Evolutionary conservation across 1,140 invertebrate genomes (phyloP).

Genomic region (Metopolophium dirhodum): DNA sequence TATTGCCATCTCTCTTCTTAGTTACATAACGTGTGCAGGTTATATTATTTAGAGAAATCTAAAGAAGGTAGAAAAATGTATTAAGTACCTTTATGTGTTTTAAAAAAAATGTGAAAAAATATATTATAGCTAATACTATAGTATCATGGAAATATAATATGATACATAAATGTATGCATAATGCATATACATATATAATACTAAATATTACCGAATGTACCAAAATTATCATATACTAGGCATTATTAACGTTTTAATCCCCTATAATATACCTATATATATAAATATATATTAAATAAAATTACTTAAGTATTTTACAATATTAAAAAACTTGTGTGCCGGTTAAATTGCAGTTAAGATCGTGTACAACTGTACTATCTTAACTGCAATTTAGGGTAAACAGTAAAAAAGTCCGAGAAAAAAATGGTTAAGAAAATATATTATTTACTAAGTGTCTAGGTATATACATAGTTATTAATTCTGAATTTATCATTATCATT

Average conservation of each 20-base stretch:
- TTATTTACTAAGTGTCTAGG: too few species aligned
- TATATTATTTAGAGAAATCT: constrained; percentile 52
- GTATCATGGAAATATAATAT: not conserved
- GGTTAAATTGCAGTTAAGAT: too few species aligned
- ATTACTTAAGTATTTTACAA: not conserved
- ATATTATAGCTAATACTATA: not conserved
- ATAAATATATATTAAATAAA: not conserved
- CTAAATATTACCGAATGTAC: not conserved
- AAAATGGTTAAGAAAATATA: too few species aligned
- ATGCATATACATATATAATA: too few species aligned
- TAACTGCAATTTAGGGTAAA: not conserved
- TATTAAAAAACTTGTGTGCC: not conserved
- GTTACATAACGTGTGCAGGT: constrained; percentile 26
- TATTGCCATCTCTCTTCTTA: constrained; percentile 44
- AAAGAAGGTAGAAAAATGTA: not conserved
- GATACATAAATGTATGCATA: not conserved
- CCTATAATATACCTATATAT: not conserved
- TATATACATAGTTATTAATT: too few species aligned
- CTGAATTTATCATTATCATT: too few species aligned
- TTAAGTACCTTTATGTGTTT: not conserved
- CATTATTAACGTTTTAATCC: not conserved
- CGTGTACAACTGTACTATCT: not conserved
- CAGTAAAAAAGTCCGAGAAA: too few species aligned
- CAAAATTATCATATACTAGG: not conserved
- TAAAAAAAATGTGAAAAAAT: not conserved